Base-by-base conservation (phyloP, 2,797 vertebrate species). In the Benthosema pterotum region DNA sequence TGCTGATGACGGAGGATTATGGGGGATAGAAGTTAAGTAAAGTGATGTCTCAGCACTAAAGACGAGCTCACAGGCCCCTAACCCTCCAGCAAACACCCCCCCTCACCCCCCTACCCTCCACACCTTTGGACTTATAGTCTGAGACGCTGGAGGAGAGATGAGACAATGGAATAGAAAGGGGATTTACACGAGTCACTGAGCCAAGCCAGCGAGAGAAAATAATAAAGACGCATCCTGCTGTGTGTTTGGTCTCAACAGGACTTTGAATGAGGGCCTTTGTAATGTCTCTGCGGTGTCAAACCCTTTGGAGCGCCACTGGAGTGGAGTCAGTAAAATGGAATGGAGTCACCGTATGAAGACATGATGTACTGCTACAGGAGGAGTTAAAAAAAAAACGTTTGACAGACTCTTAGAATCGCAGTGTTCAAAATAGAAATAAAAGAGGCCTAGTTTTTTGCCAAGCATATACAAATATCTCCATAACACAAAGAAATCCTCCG, bases 1-100 rank as follows among this genome's bases (percentile, higher is more conserved):
- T 61, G 80, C 68, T 75, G 79, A 83, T 83, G 74, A 80, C 38
- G 48, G 73, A 82, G 79, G 83, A 86, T 89, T 87, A 86, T 52
- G 64, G 56, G 48, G 74, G 53, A 77, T 75, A 52, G 53, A 62
- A 49, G 71, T 43, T 53, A 63, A n/a, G 57, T 46, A 63, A 74
- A 74, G 73, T 32, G 54, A 74, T 73, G 60, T 71, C 72, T 71
- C 59, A 18, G 42, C 70, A 74, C 72, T 60, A 74, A 60, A 77
- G 60, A 50, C 42, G 63, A 64, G 77, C 82, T 84, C 77, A 78
- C 57, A 60, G 52, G 62, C 80, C 79, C 79, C 79, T 65, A 71
- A 76, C 59, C 65, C 22, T 0, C 50, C 18, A 42, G 47, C 1
- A 2, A 57, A 54, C 17, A 18, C 58, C 16, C 8, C 54, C 14